A percentile compares a stretch with the other conserved stretches of the same genome.
Evolutionary conservation across 1,140 invertebrate species (phyloP).

Genomic region (Rhopalosiphum padi): DNA sequence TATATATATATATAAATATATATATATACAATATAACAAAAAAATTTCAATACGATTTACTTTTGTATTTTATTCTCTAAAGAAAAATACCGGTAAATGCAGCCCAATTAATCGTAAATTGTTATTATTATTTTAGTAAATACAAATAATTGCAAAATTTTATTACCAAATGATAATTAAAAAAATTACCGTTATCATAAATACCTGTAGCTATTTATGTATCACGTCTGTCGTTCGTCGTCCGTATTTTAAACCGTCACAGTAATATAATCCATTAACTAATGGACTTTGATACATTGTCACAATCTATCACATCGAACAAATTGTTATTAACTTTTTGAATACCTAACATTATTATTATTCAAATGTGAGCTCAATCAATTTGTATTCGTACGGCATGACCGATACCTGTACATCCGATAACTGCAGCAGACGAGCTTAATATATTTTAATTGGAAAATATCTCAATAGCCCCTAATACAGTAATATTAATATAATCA

Average conservation of each 20-base stretch:
- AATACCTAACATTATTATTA: neutral
- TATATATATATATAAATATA: too few relatives aligned
- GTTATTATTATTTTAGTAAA: neutral
- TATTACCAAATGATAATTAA: too few relatives aligned
- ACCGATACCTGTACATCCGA: neutral
- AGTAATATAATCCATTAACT: neutral
- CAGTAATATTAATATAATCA: neutral
- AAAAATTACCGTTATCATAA: too few relatives aligned
- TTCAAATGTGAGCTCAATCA: neutral
- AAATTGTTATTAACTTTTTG: constrained; percentile 4
- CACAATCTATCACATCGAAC: neutral
- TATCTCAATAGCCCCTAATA: neutral
- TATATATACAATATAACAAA: too few relatives aligned
- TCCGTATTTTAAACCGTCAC: neutral
- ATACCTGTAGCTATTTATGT: neutral
- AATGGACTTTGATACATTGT: neutral
- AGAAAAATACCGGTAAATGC: neutral
- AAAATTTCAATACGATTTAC: neutral
- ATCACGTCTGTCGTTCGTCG: neutral
- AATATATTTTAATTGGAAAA: neutral
- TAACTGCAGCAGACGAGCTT: neutral
- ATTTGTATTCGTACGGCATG: neutral
- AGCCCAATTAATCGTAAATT: neutral
- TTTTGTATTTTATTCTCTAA: neutral
- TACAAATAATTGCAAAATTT: neutral